A percentile compares a stretch with the other conserved stretches of the same genome.
Evolutionary conservation across 2,797 vertebrate species (phyloP).

Genomic region (Melanogrammus aeglefinus): DNA sequence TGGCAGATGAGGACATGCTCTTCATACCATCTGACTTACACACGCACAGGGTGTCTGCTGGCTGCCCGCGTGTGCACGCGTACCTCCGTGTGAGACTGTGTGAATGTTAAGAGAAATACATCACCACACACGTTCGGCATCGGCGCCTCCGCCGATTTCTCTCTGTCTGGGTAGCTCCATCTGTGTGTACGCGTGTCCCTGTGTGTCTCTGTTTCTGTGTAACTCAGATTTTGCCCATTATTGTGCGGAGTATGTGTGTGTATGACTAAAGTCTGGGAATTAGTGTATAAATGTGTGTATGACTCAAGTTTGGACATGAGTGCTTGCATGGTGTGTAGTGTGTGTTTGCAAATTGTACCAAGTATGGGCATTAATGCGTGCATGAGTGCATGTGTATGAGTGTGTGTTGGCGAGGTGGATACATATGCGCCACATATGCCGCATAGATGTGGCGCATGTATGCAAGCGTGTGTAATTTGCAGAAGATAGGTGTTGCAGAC

Average conservation of each 20-base stretch:
- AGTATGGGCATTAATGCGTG: no score
- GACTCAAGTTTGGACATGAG: no score
- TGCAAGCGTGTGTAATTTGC: neutral
- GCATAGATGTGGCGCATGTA: no score
- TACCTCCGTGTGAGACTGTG: neutral
- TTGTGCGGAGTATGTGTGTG: no score
- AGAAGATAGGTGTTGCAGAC: neutral
- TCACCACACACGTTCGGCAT: neutral
- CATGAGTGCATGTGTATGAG: neutral
- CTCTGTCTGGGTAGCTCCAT: neutral
- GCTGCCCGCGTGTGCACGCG: neutral
- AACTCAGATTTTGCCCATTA: no score
- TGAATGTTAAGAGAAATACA: slow-evolving; percentile 3
- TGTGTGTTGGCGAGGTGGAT: neutral
- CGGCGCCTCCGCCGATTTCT: neutral
- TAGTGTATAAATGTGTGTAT: no score
- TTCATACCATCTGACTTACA: neutral
- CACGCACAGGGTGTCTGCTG: neutral
- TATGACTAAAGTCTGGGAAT: no score
- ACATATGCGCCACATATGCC: no score
- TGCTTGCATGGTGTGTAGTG: no score
- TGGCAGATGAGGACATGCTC: slow-evolving; percentile 33
- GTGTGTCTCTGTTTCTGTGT: neutral
- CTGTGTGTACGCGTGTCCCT: neutral
- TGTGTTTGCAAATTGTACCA: no score